Conservation (phyloP, 2,797 vertebrate genomes). For the Gallinago solitaria region DNA sequence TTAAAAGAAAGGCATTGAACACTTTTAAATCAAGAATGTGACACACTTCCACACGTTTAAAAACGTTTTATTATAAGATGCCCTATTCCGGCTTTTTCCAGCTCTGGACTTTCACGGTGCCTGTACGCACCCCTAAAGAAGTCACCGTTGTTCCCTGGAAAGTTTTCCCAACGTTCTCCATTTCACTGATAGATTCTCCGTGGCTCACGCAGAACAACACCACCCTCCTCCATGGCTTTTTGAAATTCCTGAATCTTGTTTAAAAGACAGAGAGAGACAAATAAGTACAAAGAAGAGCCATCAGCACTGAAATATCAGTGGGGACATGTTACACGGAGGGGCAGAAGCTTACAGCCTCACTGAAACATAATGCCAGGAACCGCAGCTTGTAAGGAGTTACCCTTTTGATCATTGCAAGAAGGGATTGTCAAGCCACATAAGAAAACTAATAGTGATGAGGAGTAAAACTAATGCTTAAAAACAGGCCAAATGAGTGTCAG, state of each 20-base stretch:
- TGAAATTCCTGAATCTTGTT: conserved; percentile 86
- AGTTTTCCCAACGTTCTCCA: accelerated
- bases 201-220: conserved; percentile 86
- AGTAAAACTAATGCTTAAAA: not conserved
- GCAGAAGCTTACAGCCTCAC: not conserved
- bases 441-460: not conserved
- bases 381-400: not conserved
- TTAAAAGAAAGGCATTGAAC: not conserved
- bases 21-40: not conserved
- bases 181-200: conserved; percentile 80
- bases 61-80: conserved; percentile 47
- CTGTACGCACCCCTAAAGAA: not conserved
- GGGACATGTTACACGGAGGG: not conserved
- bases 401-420: not conserved
- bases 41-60: not conserved
- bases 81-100: not conserved
- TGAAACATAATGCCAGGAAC: not conserved
- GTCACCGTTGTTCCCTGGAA: not conserved
- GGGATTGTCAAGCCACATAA: not conserved
- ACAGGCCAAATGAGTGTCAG: not conserved
- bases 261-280: not conserved
- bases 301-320: not conserved
- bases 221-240: conserved; percentile 86
- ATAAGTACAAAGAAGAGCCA: not conserved
- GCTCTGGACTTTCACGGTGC: not conserved